These are phyloP conservation scores for Spatulosminthurus flaviceps DNA, from an alignment of 2,888 invertebrate genomes.

Conservation along the genomic window DNA sequence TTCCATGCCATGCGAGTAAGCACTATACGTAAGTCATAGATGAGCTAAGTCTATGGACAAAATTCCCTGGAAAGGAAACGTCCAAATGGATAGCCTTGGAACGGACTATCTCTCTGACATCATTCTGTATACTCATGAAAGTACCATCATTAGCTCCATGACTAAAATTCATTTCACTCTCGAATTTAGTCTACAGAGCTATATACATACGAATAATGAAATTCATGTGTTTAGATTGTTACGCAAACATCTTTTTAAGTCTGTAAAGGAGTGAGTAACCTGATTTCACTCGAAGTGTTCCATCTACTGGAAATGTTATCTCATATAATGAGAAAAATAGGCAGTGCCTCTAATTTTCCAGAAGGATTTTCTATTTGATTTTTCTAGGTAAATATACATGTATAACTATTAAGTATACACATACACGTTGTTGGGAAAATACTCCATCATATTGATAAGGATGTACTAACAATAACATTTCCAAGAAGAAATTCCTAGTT, in stretches of 20 bases:
- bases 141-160: too few relatives aligned
- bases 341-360: background rate
- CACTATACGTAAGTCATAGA: too few relatives aligned
- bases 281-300: background rate
- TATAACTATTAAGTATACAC: too few relatives aligned
- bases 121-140: background rate
- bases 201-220: too few relatives aligned
- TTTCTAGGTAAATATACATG: background rate
- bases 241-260: background rate
- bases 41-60: background rate
- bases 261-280: background rate
- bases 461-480: too few relatives aligned
- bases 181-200: too few relatives aligned
- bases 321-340: background rate
- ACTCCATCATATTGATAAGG: background rate
- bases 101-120: background rate
- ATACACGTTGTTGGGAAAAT: background rate
- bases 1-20: background rate
- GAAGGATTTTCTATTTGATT: background rate
- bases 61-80: constrained; percentile 5
- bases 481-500: too few relatives aligned
- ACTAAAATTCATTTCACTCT: background rate
- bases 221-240: background rate
- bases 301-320: background rate
- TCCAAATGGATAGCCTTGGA: background rate